Percentiles rank a stretch among this genome's conserved stretches.
Conservation (phyloP, 2,888 invertebrate genomes). For the Eristalinus aeneus region DNA sequence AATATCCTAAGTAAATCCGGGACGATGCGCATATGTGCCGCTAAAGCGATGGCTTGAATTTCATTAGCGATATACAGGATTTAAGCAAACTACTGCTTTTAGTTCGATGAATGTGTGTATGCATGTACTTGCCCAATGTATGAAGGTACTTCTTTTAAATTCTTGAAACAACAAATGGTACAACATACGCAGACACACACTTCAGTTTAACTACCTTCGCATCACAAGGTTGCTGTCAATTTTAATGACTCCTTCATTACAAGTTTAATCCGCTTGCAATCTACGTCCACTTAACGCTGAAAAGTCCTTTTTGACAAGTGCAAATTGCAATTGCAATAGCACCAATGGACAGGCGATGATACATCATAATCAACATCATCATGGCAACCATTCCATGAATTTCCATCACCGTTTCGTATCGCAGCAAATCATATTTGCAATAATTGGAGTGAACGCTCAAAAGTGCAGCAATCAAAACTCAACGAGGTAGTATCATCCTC, state of each 20-base stretch:
- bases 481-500: conserved; percentile 59
- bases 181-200: neutral
- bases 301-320: conserved; percentile 70
- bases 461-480: conserved; percentile 71
- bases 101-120: conserved; percentile 10
- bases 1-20: conserved; percentile 59
- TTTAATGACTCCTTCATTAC: conserved; percentile 69
- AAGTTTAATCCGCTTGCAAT: conserved; percentile 67
- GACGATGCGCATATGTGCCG: conserved; percentile 51
- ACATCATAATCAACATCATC: conserved; percentile 68
- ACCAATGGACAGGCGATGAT: conserved; percentile 67
- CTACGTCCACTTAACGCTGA: conserved; percentile 60
- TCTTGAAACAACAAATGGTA: neutral
- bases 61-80: conserved; percentile 41
- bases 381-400: conserved; percentile 43
- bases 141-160: conserved; percentile 8
- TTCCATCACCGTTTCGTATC: conserved; percentile 64
- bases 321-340: conserved; percentile 67
- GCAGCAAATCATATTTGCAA: conserved; percentile 70
- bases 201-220: neutral
- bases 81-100: conserved; percentile 27
- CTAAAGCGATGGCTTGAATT: conserved; percentile 43
- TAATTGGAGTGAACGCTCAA: conserved; percentile 69
- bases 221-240: conserved; percentile 42
- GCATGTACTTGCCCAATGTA: neutral